Evolutionary conservation across 2,888 invertebrate species (phyloP).

Genomic region (Nemoura dubitans): DNA sequence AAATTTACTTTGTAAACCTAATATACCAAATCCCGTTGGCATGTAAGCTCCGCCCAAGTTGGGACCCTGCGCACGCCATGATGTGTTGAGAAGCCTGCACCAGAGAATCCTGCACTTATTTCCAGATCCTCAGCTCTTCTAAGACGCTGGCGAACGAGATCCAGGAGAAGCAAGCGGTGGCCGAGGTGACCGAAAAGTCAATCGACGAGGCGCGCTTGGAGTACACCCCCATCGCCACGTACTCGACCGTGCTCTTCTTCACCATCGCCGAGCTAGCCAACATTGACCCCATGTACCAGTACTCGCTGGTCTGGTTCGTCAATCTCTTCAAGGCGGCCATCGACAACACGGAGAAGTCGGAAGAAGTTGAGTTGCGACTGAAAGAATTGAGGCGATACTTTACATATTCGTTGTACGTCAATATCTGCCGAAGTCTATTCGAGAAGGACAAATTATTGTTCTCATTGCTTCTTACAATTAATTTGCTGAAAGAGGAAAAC

Average conservation of each 20-base stretch:
- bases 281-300: conserved; percentile 98
- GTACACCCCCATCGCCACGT: conserved; percentile 89
- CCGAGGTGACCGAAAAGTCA: conserved; percentile 88
- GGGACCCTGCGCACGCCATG: too few species aligned
- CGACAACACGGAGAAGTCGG: conserved; percentile 85
- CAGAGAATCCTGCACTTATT: too few species aligned
- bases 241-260: conserved; percentile 91
- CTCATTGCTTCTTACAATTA: conserved; percentile 78
- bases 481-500: conserved; percentile 70
- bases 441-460: conserved; percentile 95
- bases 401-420: conserved; percentile 88
- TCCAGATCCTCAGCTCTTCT: conserved; percentile 80
- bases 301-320: conserved; percentile 94
- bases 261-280: conserved; percentile 87
- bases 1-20: too few species aligned
- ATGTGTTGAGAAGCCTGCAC: too few species aligned
- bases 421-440: conserved; percentile 92
- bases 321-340: conserved; percentile 86
- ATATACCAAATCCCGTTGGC: too few species aligned
- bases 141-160: conserved; percentile 92
- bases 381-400: conserved; percentile 80
- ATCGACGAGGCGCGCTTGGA: conserved; percentile 86
- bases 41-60: too few species aligned
- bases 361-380: conserved; percentile 79
- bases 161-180: conserved; percentile 87